A percentile compares a stretch with the other conserved stretches of the same genome.
Evolutionary conservation across 1,140 invertebrate genomes (phyloP).

Genomic region (Tetranychus cinnabarinus): DNA sequence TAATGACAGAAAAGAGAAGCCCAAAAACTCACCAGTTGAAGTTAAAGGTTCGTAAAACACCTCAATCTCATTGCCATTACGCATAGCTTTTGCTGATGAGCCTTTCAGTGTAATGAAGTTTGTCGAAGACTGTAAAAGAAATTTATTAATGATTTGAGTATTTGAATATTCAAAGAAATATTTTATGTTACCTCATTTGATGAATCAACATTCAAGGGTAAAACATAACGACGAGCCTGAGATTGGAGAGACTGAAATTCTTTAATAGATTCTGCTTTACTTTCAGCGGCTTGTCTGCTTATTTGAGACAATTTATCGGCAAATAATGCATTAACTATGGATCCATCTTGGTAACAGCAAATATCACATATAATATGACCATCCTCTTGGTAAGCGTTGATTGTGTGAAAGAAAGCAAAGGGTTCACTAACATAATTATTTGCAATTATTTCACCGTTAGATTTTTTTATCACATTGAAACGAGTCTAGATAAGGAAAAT

Average conservation of each 20-base stretch:
- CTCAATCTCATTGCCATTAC: constrained; percentile 2
- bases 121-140: background rate
- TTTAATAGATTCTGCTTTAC: background rate
- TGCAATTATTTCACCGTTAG: constrained; percentile 30
- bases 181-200: background rate
- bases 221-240: constrained; percentile 3
- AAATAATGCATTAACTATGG: constrained; percentile 13
- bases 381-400: constrained; percentile 56
- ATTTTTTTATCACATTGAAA: constrained; percentile 41
- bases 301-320: background rate
- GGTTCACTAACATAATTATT: constrained; percentile 31
- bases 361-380: constrained; percentile 48
- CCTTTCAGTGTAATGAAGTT: constrained; percentile 7
- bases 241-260: background rate
- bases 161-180: too few species aligned
- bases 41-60: constrained; percentile 2
- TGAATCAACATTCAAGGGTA: background rate
- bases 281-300: too few species aligned
- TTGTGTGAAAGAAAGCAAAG: constrained; percentile 67
- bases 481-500: constrained; percentile 28
- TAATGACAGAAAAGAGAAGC: too few species aligned
- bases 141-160: background rate
- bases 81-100: constrained; percentile 1
- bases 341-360: constrained; percentile 51
- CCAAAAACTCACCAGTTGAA: background rate